Base-by-base conservation (phyloP, 2,113 vertebrate species). In the Oryzias melastigma region DNA sequence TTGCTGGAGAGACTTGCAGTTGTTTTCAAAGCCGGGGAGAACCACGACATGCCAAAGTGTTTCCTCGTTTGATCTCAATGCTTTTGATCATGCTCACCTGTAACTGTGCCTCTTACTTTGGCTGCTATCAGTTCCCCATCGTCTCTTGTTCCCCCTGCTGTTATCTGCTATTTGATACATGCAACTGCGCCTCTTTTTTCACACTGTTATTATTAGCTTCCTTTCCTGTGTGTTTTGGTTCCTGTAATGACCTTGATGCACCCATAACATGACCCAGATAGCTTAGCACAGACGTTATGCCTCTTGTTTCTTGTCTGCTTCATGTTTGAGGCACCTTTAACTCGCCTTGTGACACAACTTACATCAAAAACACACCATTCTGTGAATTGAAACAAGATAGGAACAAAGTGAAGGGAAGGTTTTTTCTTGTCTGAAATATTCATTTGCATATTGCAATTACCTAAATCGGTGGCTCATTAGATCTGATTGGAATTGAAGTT, bases 1-100 rank as follows among this genome's bases (percentile, higher is more conserved):
- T 77, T 64, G 51, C 40, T 61, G 24, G 17, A 60, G 68, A 75
- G 56, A 51, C 27, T 60, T 56, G 47, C 27, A 46, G 58, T 66
- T 67, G 54, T 47, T 80, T 79, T 51, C 19, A 24, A n/a, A 65
- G 53, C 45, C 60, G 27, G 12, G 14, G 43, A 68, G 41, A 67
- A 44, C 18, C 14, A 18, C 48, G 46, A 74, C 52, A 40, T 66
- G 51, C 46, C 25, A 12, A 44, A 7, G 52, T 20, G 55, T 71
- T 61, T 41, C 8, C 17, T 18, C 41, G 64, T 67, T 78, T 52
- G 25, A 47, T 76, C 5, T 4, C 22, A n/a, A 29, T 1, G 57
- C 45, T 65, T 22, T 51, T 48, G 59, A 64, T 62, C 49, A 27
- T 13, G 44, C 49, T 65, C 49, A 49, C 46, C 48, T 65, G 56